A percentile compares a stretch with the other conserved stretches of the same genome.
Evolutionary conservation across 2,888 invertebrate genomes (phyloP).

Genomic region (Yponomeuta cagnagella): DNA sequence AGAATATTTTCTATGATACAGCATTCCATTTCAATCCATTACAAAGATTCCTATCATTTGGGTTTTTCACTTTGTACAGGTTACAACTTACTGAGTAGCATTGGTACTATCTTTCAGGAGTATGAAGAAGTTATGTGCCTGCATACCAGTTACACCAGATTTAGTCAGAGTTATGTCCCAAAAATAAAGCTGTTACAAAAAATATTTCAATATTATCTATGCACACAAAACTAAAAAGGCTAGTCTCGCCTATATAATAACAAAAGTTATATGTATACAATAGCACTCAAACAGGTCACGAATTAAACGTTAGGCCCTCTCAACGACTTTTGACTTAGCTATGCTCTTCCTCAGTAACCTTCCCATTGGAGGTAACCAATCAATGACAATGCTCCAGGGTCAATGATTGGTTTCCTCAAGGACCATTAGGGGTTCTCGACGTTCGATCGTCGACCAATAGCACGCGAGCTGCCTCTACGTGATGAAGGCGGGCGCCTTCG

Average conservation of each 20-base stretch:
- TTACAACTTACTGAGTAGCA: not conserved
- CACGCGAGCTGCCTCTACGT: conserved; percentile 58
- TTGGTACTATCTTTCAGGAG: not conserved
- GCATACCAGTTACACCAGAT: too few relatives aligned
- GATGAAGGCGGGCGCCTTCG: conserved; percentile 85
- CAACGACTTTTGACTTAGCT: not conserved
- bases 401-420: not conserved
- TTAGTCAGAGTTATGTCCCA: too few relatives aligned
- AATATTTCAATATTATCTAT: not conserved
- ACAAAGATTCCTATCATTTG: not conserved
- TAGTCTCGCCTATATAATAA: not conserved
- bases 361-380: not conserved
- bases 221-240: not conserved
- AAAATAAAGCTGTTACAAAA: not conserved
- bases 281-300: not conserved
- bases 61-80: not conserved
- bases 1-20: conserved; percentile 7
- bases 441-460: not conserved
- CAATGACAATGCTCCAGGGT: too few relatives aligned
- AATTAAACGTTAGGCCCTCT: not conserved
- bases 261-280: not conserved
- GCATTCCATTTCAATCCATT: conserved; percentile 7
- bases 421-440: not conserved
- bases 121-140: not conserved
- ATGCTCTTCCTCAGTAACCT: not conserved